Conservation (phyloP, 2,113 vertebrate genomes). For the Opisthocomus hoazin region DNA sequence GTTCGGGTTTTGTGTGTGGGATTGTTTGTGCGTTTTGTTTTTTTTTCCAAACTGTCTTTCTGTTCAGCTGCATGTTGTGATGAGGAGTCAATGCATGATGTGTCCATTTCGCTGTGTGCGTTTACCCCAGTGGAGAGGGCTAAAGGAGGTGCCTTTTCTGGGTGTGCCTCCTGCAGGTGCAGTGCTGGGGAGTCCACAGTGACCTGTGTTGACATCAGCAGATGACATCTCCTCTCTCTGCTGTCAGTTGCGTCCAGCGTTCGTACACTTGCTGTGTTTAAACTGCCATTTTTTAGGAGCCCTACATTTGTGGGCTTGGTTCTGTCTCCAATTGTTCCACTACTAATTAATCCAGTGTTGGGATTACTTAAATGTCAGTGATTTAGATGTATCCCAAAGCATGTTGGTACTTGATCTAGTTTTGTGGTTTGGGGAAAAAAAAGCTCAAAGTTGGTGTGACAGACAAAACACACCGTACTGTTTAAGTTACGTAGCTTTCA, state of each 20-base stretch:
- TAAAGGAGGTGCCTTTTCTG: not conserved
- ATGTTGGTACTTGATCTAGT: not conserved
- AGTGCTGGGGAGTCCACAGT: not conserved
- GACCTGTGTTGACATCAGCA: not conserved
- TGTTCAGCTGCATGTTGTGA: not conserved
- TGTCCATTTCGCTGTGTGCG: not conserved
- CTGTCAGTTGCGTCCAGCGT: accelerated
- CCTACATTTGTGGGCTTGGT: not conserved
- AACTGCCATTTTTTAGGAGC: not conserved
- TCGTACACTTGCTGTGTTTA: not conserved
- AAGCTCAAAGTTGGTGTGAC: not conserved
- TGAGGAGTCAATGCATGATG: not conserved
- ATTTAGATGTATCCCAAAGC: not conserved
- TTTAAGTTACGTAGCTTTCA: not conserved
- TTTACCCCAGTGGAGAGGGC: not conserved
- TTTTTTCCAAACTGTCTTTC: not conserved
- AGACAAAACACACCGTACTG: not conserved
- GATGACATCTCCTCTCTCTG: not conserved
- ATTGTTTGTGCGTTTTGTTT: not conserved
- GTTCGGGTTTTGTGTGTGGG: not conserved
- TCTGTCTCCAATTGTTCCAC: not conserved
- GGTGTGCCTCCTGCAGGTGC: not conserved
- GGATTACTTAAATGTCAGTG: not conserved
- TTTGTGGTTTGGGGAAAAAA: not conserved
- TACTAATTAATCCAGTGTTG: not conserved